Evolutionary conservation across 2,797 vertebrate species (phyloP), one percentile per base, ranked within the genome.

Genomic region (Scolopax bukidnonensis): DNA sequence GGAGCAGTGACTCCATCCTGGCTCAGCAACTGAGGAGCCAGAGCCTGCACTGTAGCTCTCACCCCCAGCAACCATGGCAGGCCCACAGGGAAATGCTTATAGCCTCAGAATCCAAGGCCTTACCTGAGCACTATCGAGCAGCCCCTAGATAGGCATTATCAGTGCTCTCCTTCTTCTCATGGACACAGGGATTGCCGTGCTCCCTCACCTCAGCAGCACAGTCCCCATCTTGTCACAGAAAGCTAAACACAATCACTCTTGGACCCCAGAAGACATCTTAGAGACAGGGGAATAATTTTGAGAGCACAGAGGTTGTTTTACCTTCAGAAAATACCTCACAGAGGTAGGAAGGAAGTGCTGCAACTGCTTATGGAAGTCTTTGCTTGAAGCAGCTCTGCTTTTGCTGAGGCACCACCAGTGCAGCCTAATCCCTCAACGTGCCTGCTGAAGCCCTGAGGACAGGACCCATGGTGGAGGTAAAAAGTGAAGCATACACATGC

Each of bases 391-490:
- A 1, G 19, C 16, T 43, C n/a, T 0, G 4, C 8, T n/a, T 43
- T 12, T 2, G 1, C 47, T 16, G 30, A 25, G 70, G 61, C 1
- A 2, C 41, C 1, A 0, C 6, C 18, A 41, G 19, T 0, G 4
- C 1, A 0, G 17, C 40, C 14, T 17, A 32, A 16, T 8, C 11
- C 16, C 10, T 27, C 0, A 0, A 12, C 8, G 4, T 0, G 0
- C 38, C 45, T 21, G 9, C 16, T 43, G 36, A 56, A 28, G 41
- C n/a, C 36, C 30, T 16, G 21, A 36, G 27, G 19, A 24, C 8
- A 8, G 10, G 17, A 54, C 43, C 27, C 12, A 18, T 0, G 4
- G 28, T n/a, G 51, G 24, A 45, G 23, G 32, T 17, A 47, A 47
- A 15, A 64, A 40, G 48, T 11, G 21, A 56, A 38, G 24, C 0